These are phyloP conservation scores for Zaprionus camerounensis DNA, from an alignment of 1,140 invertebrate genomes.

Conservation along the genomic window DNA sequence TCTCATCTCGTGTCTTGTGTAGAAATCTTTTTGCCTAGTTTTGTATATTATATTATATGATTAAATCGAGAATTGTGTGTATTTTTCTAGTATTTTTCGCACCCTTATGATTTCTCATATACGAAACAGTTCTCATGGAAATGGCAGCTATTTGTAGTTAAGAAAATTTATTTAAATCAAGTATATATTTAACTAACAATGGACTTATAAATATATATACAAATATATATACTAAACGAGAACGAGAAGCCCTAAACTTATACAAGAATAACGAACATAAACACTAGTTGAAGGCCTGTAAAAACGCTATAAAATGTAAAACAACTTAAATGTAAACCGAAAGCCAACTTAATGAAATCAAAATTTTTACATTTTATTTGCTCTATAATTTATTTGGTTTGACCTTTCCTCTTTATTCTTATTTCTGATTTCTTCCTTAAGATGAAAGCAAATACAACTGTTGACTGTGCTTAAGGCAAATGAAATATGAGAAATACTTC, in stretches of 20 bases:
- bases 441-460: slow-evolving; percentile 39
- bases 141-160: slow-evolving; percentile 84
- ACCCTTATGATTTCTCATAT: slow-evolving; percentile 47
- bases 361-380: slow-evolving; percentile 15
- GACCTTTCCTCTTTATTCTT: background rate
- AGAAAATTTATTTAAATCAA: slow-evolving; percentile 83
- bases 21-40: slow-evolving; percentile 45
- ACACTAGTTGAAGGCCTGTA: slow-evolving; percentile 54
- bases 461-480: slow-evolving; percentile 39
- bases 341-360: slow-evolving; percentile 30
- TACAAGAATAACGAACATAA: slow-evolving; percentile 27
- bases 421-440: slow-evolving; percentile 15
- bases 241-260: slow-evolving; percentile 9
- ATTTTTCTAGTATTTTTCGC: slow-evolving; percentile 11
- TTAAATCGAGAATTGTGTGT: slow-evolving; percentile 11
- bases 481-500: slow-evolving; percentile 17
- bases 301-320: slow-evolving; percentile 52
- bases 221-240: slow-evolving; percentile 43
- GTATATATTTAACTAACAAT: slow-evolving; percentile 78
- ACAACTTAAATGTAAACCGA: slow-evolving; percentile 16
- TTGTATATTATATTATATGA: slow-evolving; percentile 31
- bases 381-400: background rate
- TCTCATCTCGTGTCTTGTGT: slow-evolving; percentile 39
- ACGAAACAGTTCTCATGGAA: slow-evolving; percentile 83
- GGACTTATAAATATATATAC: slow-evolving; percentile 72